These are phyloP conservation scores for Sylvicola cinctus DNA, from an alignment of 2,888 invertebrate genomes.

Conservation along the genomic window DNA sequence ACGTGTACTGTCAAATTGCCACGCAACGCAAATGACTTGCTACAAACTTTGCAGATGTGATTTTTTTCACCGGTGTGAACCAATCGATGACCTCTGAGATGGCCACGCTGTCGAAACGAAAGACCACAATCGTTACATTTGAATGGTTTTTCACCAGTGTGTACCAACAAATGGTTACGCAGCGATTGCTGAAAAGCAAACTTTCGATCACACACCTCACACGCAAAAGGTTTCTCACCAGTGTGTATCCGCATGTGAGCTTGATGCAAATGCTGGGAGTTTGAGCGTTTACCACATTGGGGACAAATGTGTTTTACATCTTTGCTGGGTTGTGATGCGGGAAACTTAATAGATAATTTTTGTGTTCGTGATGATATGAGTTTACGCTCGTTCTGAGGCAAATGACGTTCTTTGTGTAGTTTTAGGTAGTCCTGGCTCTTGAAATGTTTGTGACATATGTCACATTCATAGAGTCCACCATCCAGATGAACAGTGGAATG, in stretches of 20 bases:
- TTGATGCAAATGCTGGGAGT: constrained; percentile 4
- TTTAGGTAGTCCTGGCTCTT: constrained; percentile 8
- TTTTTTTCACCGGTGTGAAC: constrained; percentile 8
- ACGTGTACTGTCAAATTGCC: constrained; percentile 9
- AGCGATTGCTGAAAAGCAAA: constrained; percentile 9
- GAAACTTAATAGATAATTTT: too few relatives aligned
- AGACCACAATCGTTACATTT: constrained; percentile 7
- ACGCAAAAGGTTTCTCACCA: constrained; percentile 9
- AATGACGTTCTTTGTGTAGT: constrained; percentile 8
- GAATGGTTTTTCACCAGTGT: constrained; percentile 9
- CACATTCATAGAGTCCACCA: constrained; percentile 8
- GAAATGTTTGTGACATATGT: constrained; percentile 8
- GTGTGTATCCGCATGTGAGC: too few relatives aligned
- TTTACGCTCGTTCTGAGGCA: constrained; percentile 6
- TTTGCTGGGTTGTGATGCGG: too few relatives aligned
- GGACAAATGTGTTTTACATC: constrained; percentile 6
- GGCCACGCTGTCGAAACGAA: constrained; percentile 9
- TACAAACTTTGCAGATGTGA: constrained; percentile 8
- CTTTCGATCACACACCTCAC: constrained; percentile 7
- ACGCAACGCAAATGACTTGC: constrained; percentile 8
- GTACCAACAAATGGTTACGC: constrained; percentile 7
- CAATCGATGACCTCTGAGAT: constrained; percentile 9
- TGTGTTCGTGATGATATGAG: constrained; percentile 1
- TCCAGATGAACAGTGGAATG: constrained; percentile 7
- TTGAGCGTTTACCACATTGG: constrained; percentile 8